These are phyloP conservation scores for Habrosyne pyritoides DNA, from an alignment of 2,888 invertebrate genomes.

Conservation along the genomic window DNA sequence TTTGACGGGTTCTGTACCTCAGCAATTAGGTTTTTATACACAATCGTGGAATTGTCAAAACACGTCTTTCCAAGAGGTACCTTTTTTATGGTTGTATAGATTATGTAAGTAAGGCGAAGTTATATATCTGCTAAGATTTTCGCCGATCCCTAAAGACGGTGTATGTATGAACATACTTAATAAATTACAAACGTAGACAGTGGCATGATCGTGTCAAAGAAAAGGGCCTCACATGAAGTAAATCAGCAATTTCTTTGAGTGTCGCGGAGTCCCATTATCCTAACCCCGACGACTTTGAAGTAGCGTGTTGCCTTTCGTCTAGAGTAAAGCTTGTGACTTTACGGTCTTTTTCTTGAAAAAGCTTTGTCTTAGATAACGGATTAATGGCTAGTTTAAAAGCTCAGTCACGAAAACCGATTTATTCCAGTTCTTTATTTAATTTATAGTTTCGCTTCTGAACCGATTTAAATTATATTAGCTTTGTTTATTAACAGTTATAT, in stretches of 20 bases:
- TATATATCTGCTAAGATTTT: not conserved
- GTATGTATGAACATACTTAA: slow-evolving; percentile 15
- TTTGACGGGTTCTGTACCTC: slow-evolving; percentile 49
- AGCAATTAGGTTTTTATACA: slow-evolving; percentile 57
- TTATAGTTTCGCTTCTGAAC: not conserved
- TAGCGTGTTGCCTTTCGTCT: slow-evolving; percentile 48
- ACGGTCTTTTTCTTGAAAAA: slow-evolving; percentile 35
- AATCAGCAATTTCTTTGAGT: slow-evolving; percentile 62
- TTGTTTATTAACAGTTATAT: no score
- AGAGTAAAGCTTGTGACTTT: slow-evolving; percentile 54
- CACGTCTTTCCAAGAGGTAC: slow-evolving; percentile 31
- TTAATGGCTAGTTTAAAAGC: slow-evolving; percentile 32
- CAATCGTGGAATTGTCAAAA: slow-evolving; percentile 28
- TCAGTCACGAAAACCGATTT: not conserved
- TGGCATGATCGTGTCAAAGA: slow-evolving; percentile 38
- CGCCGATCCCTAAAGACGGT: not conserved
- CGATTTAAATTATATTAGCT: not conserved
- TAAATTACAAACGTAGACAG: slow-evolving; percentile 30
- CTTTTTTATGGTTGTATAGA: slow-evolving; percentile 22
- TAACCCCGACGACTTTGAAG: slow-evolving; percentile 57
- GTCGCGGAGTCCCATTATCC: slow-evolving; percentile 55
- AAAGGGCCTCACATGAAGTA: slow-evolving; percentile 44
- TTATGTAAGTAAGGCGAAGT: slow-evolving; percentile 13
- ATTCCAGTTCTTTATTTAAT: not conserved
- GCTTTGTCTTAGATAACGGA: slow-evolving; percentile 50